A percentile compares a stretch with the other conserved stretches of the same genome.
Conservation (phyloP, 2,888 invertebrate genomes). For the Argyresthia goedartella region DNA sequence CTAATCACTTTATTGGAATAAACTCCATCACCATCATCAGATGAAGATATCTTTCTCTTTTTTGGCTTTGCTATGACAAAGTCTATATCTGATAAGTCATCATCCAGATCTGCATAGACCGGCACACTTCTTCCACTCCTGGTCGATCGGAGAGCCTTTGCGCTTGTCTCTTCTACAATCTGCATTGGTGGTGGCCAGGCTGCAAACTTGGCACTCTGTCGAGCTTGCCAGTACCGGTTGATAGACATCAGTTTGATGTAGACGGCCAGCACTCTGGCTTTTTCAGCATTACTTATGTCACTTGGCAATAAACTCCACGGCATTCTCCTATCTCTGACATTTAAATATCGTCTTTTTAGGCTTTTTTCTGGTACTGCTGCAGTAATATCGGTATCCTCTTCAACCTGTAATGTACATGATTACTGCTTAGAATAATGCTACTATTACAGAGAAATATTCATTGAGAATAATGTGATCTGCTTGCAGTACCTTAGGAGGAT, state of each 20-base stretch:
- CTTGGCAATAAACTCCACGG: conserved; percentile 58
- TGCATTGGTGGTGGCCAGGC: conserved; percentile 56
- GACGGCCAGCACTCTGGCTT: conserved; percentile 49
- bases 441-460: background rate
- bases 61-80: conserved; percentile 48
- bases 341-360: conserved; percentile 45
- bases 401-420: conserved; percentile 21
- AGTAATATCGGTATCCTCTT: conserved; percentile 12
- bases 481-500: background rate
- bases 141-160: conserved; percentile 47
- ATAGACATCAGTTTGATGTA: conserved; percentile 59
- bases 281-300: conserved; percentile 43
- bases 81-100: conserved; percentile 56
- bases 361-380: conserved; percentile 21
- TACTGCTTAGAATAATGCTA: background rate
- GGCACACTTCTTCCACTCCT: conserved; percentile 56
- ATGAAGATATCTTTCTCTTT: conserved; percentile 44
- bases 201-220: conserved; percentile 41
- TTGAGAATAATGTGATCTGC: background rate
- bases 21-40: conserved; percentile 37
- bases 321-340: conserved; percentile 54
- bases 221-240: conserved; percentile 49
- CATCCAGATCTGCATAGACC: conserved; percentile 54
- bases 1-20: conserved; percentile 44
- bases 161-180: conserved; percentile 45